Base-by-base conservation (phyloP, 2,113 vertebrate species). In the Panthera leo region DNA sequence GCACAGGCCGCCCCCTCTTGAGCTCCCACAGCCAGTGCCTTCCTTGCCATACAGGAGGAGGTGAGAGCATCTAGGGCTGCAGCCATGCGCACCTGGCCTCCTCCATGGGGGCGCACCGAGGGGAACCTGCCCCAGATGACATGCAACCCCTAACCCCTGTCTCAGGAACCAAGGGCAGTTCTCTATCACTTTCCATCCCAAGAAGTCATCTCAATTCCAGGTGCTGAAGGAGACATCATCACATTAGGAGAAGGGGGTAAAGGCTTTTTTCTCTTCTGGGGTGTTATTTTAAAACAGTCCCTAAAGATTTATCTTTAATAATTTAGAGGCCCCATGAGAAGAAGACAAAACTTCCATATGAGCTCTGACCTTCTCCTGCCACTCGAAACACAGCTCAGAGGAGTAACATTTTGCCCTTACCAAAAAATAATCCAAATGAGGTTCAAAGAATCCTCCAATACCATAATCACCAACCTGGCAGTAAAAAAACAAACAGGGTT, bases 171-270 rank as follows among this genome's bases (percentile, higher is more conserved):
- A 58, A 58, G 2, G 55, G 55, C 55, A 58, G 18, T 58, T 19
- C 99, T 99, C 27, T 51, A 36, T 19, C 29, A 51, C 53, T 86
- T 71, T 94, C 61, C 55, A 89, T 29, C 25, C 82, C 36, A 88
- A 67, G 67, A 88, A 88, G 39, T 53, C 58, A 73, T 65, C 67
- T 55, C 67, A 92, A 58, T 75, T 89, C 31, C 6, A 42, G 67
- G 68, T 76, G 55, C 9, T 51, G 71, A 39, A 34, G 19, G 58
- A 83, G 23, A 73, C 0, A 34, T 19, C 31, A 75, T 5, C 45
- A 55, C 55, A 29, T 55, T 39, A 75, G 25, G 14, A 75, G 45
- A 25, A 55, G 18, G 19, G 4, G 51, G 0, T 73, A 73, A 91
- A 65, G 80, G 31, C 12, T 91, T 7, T 48, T 87, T 92, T 48